Evolutionary conservation across 1,140 invertebrate species (phyloP), one percentile per base, ranked within the genome.

Genomic region (Papilio glaucus): DNA sequence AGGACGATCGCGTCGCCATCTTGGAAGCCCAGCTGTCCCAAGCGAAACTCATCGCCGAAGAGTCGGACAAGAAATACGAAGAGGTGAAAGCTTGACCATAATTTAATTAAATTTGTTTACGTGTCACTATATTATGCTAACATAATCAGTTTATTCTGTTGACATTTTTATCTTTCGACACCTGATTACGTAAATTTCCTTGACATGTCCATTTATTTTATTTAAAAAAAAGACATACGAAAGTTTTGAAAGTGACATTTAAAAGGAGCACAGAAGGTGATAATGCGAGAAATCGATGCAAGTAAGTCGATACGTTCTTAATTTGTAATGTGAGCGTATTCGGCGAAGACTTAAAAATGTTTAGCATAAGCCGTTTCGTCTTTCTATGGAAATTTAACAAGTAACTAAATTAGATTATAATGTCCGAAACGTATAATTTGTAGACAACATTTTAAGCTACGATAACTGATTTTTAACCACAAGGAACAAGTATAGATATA

Each of bases 31-130:
- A 99, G 93, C 95, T 99, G 89, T 95, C 98, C 78, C 98, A 99
- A 93, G 98, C 98, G 87, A 99, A 99, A 95, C 96, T 98, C 93
- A 99, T 99, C 93, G 98, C 98, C 79, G 98, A 99, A 94, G 98
- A 99, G 94, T 98, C 98, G 80, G 98, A 99, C 95, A 99, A 99
- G 95, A 99, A 99, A 98, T 99, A 99, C 93, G 98, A 99, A 96
- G 98, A 99, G 98, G 98, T 99, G 91, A 93, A 83, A 75, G 86
- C 82, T 83, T 84, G 24, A 26, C 12, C 63, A n/a, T 33, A 33
- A 33, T 13, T 57, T 12, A 57, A 24, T 57, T 57, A 24, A 57
- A 57, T 57, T 13, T 18, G 10, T 57, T 24, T 6, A 26, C 60
- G 60, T 62, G 60, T 37, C 13, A 18, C 37, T 62, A 62, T 37